These are phyloP conservation scores for Echinometra lucunter DNA, from an alignment of 53 echinoderm and acorn worm genomes.

Conservation along the genomic window DNA sequence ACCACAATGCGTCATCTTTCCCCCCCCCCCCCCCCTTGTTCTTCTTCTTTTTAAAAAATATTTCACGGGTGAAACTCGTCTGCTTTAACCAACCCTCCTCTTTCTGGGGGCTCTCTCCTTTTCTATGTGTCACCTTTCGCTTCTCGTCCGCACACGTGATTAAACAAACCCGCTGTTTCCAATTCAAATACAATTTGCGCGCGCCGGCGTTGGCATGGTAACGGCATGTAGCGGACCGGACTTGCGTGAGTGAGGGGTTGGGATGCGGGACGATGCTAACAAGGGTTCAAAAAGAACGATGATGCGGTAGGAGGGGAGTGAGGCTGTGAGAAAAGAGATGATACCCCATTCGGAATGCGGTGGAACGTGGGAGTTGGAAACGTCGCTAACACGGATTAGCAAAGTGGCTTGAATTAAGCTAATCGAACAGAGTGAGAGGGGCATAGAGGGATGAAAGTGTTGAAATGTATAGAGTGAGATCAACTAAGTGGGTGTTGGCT, in stretches of 20 bases:
- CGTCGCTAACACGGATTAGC: neutral
- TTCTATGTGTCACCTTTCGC: constrained; percentile 3
- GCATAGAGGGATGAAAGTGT: neutral
- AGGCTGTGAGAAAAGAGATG: neutral
- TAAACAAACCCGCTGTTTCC: constrained; percentile 59
- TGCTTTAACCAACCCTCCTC: constrained; percentile 17
- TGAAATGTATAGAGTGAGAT: neutral
- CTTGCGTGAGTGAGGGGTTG: constrained; percentile 38
- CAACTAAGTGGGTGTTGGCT: neutral
- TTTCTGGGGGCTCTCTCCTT: neutral
- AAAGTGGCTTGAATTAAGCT: constrained; percentile 19
- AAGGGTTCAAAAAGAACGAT: neutral
- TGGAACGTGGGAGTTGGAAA: constrained; percentile 7
- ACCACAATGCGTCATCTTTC: constrained; percentile 19
- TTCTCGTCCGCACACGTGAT: constrained; percentile 38
- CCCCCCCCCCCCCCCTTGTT: too few relatives aligned
- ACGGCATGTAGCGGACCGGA: constrained; percentile 45
- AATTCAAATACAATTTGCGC: constrained; percentile 62
- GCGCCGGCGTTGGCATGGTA: constrained; percentile 38
- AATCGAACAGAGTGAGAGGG: constrained; percentile 6
- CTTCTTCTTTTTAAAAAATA: neutral
- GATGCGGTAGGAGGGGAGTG: neutral
- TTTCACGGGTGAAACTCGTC: constrained; percentile 10
- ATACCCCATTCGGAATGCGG: neutral
- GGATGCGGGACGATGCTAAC: neutral